Percentiles rank a stretch among this genome's conserved stretches.
phyloP scores from a whole-genome alignment of 2,797 vertebrate species.

The Scomberomorus guttatus region DNA sequence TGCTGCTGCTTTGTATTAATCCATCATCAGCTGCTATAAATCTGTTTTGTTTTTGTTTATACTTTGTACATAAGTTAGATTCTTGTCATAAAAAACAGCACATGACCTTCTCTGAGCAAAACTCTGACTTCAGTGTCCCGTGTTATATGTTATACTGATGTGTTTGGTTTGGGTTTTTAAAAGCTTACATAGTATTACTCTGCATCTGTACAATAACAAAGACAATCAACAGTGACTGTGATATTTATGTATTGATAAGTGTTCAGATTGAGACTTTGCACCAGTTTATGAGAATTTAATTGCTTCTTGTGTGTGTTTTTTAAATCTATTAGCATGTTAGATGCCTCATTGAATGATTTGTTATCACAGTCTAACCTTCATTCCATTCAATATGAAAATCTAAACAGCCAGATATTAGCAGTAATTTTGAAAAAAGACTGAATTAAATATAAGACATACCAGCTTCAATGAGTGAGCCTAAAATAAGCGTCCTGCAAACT shows the following conservation, averaged over 20 bases:
- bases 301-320: neutral
- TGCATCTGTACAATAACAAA: neutral
- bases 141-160: neutral
- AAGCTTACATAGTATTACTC: neutral
- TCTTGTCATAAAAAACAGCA: constrained; percentile 14
- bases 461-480: neutral
- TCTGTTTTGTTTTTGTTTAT: neutral
- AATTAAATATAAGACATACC: neutral
- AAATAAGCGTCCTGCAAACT: neutral
- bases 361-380: constrained; percentile 24
- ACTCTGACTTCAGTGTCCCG: neutral
- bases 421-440: neutral
- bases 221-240: neutral
- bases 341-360: constrained; percentile 16
- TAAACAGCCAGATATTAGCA: constrained; percentile 1
- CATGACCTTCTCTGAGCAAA: too few species aligned
- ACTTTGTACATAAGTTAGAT: neutral
- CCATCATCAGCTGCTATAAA: too few species aligned
- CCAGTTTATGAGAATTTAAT: neutral
- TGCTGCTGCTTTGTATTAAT: neutral
- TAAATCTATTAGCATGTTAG: neutral
- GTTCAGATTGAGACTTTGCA: neutral
- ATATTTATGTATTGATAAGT: neutral
- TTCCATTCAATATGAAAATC: constrained; percentile 26
- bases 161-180: neutral